phyloP scores from a whole-genome alignment of 2,888 invertebrate species.

The Andrena camellia region DNA sequence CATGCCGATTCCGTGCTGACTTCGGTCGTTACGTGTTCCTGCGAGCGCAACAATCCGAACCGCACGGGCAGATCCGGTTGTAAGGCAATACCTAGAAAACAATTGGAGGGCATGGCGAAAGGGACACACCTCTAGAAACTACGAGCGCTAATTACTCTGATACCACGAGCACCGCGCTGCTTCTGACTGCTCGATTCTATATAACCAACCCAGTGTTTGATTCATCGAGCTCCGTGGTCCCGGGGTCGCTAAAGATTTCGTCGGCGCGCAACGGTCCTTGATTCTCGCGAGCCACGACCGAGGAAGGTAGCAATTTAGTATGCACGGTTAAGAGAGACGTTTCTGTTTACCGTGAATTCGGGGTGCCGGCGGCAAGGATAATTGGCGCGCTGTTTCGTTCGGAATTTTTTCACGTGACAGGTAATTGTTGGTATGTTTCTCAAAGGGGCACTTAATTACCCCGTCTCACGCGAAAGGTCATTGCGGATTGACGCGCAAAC shows the following conservation, averaged over 20 bases:
- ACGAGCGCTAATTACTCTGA: slow-evolving; percentile 16
- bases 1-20: slow-evolving; percentile 35
- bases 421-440: slow-evolving; percentile 19
- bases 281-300: not conserved
- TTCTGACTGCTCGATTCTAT: not conserved
- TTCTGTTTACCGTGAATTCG: not conserved
- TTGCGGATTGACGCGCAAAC: slow-evolving; percentile 28
- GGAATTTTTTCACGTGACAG: not conserved
- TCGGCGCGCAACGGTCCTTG: not conserved
- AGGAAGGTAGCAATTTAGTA: not conserved
- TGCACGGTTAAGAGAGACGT: not conserved
- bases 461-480: slow-evolving; percentile 49
- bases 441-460: slow-evolving; percentile 45
- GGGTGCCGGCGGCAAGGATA: not conserved
- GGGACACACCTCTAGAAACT: slow-evolving; percentile 9
- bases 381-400: not conserved
- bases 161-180: not conserved
- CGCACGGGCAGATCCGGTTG: not conserved
- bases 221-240: not conserved
- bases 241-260: not conserved
- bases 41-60: slow-evolving; percentile 15
- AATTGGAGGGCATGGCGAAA: slow-evolving; percentile 13
- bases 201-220: not conserved
- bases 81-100: slow-evolving; percentile 24
- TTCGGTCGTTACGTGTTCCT: slow-evolving; percentile 34